Evolutionary conservation across 2,113 vertebrate species (phyloP), one percentile per base, ranked within the genome.

Genomic region (Mastomys natalensis): DNA sequence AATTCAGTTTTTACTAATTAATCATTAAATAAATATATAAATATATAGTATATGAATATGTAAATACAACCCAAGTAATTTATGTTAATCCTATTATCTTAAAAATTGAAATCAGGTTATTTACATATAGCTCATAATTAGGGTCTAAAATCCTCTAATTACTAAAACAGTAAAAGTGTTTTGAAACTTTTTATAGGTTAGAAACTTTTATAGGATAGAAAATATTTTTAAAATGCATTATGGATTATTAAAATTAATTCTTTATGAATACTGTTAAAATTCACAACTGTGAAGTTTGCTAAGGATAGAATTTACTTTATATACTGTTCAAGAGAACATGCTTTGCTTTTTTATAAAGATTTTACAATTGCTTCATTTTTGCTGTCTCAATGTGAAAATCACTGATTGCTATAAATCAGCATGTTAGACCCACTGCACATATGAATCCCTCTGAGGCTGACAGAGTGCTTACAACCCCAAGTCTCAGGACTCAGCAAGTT

Each of bases 401-500:
- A 51, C 60, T 2, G 8, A 37, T 51, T 95, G 48, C 93, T 96
- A 58, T 96, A 87, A 96, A 62, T 37, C 81, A 92, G 81, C 95
- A 74, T n/a, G 17, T 96, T 60, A 97, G 51, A 72, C 90, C 80
- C 91, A 26, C 62, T 93, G 70, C 77, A 90, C 86, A 89, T 77
- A 66, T 34, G 92, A 84, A 98, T 9, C 64, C 72, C 34, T 93
- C 72, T 81, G 66, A 85, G 95, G 93, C 68, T 87, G 66, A 11
- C 92, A 84, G 17, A 0, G 11, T 22, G 6, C 78, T 96, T 89
- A 62, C 87, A 97, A 96, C 91, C 93, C 86, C 87, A 91, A 90
- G 93, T 92, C 97, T 87, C 70, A 60, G 94, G 84, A 82, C 93
- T 89, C n/a, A 73, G 45, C 86, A 90, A 92, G 78, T 94, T 55